Evolutionary conservation across 2,113 vertebrate species (phyloP).

Genomic region (Thryonomys swinderianus): DNA sequence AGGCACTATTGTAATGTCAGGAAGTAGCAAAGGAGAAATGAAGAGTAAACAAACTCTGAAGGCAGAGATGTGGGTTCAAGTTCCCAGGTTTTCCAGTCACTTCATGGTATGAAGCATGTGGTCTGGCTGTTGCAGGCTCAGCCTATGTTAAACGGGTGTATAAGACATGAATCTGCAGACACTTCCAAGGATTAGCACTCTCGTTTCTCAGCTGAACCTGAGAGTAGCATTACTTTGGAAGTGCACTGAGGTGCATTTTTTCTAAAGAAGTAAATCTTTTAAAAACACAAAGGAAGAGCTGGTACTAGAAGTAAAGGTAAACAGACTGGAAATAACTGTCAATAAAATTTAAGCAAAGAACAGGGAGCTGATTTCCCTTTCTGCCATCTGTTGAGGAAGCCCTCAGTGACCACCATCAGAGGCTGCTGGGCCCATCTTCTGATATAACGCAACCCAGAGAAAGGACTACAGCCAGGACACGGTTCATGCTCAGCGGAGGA

Average conservation of each 20-base stretch:
- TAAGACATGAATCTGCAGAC: background rate
- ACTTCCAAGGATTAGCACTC: background rate
- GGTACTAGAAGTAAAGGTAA: background rate
- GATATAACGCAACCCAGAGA: background rate
- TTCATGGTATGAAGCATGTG: background rate
- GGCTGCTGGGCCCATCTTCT: background rate
- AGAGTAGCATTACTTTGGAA: background rate
- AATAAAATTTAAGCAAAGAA: background rate
- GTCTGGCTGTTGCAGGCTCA: background rate
- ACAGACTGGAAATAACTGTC: background rate
- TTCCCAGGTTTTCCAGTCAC: background rate
- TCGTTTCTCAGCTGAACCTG: background rate
- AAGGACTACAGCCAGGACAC: background rate
- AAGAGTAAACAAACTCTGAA: background rate
- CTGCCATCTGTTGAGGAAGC: background rate
- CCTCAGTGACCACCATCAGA: background rate
- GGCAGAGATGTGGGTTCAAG: background rate
- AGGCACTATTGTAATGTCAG: background rate
- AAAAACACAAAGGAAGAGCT: slow-evolving; percentile 4
- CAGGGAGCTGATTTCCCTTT: background rate
- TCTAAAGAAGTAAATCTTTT: background rate
- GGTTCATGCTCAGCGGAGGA: background rate
- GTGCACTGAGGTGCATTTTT: background rate
- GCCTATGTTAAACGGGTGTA: background rate
- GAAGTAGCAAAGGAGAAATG: background rate